Percentiles rank a stretch among this genome's conserved stretches.
Evolutionary conservation across 2,113 vertebrate species (phyloP).

Genomic region (Oxyruncus cristatus): DNA sequence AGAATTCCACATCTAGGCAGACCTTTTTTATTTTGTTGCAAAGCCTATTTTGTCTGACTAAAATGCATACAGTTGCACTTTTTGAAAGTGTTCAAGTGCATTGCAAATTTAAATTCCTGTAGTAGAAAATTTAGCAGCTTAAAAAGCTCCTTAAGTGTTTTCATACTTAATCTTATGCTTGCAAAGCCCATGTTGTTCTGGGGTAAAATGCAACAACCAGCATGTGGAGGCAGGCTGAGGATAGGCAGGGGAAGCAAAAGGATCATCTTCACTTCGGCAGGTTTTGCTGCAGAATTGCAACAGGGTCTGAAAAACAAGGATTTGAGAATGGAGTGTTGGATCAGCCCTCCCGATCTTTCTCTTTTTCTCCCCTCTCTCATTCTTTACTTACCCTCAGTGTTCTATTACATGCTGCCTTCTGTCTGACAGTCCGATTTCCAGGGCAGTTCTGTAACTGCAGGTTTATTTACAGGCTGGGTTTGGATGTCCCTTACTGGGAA

Average conservation of each 20-base stretch:
- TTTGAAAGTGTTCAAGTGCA: not conserved
- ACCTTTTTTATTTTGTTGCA: not conserved
- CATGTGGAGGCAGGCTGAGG: not conserved
- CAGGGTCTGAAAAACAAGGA: not conserved
- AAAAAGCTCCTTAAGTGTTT: not conserved
- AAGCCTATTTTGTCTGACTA: not conserved
- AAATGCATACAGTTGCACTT: not conserved
- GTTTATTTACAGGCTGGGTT: not conserved
- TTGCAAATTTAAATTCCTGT: not conserved
- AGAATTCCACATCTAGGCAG: not conserved
- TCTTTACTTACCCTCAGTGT: not conserved
- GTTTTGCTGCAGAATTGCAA: not conserved
- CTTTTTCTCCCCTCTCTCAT: not conserved
- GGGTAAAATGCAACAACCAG: not conserved
- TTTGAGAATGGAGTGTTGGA: not conserved
- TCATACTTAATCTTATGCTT: not conserved
- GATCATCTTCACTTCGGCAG: not conserved
- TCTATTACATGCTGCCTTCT: not conserved
- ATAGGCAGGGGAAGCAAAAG: not conserved
- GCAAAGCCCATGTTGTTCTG: fast-evolving
- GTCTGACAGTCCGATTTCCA: not conserved
- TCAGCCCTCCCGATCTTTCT: not conserved
- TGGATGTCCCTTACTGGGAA: not conserved
- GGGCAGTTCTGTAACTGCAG: not conserved
- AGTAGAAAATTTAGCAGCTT: not conserved